phyloP scores from a whole-genome alignment of 1,140 invertebrate genomes.

The Rhagoletis zephyria region DNA sequence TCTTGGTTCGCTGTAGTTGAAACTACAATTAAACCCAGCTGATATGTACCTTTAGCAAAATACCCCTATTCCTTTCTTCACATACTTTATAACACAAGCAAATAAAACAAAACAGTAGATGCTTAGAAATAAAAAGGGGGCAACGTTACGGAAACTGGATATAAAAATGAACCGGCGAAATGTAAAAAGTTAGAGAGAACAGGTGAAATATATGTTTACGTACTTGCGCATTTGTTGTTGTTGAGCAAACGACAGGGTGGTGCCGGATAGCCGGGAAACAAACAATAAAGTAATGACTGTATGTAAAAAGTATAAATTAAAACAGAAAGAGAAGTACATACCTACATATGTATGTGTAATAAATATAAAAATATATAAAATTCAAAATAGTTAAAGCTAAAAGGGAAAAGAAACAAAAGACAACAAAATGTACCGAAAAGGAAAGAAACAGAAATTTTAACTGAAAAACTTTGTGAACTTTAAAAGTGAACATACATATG shows the following conservation, averaged over 20 bases:
- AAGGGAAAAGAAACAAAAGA: slow-evolving; percentile 42
- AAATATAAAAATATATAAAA: slow-evolving; percentile 52
- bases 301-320: slow-evolving; percentile 41
- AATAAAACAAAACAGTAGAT: not conserved
- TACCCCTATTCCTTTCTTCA: not conserved
- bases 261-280: not conserved
- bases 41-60: slow-evolving; percentile 39
- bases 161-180: not conserved
- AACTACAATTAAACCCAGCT: slow-evolving; percentile 47
- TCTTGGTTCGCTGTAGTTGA: not conserved
- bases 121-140: not conserved
- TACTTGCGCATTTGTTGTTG: not conserved
- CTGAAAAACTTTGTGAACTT: slow-evolving; percentile 45
- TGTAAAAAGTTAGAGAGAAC: not conserved
- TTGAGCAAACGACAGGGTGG: not conserved
- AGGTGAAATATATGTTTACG: not conserved
- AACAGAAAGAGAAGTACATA: not conserved
- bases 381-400: slow-evolving; percentile 1
- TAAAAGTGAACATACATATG: not conserved
- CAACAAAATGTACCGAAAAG: slow-evolving; percentile 25
- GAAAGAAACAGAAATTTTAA: not conserved
- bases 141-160: not conserved
- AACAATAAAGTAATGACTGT: slow-evolving; percentile 38
- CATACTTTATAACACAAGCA: not conserved
- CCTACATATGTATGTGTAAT: not conserved